A percentile compares a stretch with the other conserved stretches of the same genome.
phyloP scores from a whole-genome alignment of 2,113 vertebrate genomes.

The Gobio gobio region DNA sequence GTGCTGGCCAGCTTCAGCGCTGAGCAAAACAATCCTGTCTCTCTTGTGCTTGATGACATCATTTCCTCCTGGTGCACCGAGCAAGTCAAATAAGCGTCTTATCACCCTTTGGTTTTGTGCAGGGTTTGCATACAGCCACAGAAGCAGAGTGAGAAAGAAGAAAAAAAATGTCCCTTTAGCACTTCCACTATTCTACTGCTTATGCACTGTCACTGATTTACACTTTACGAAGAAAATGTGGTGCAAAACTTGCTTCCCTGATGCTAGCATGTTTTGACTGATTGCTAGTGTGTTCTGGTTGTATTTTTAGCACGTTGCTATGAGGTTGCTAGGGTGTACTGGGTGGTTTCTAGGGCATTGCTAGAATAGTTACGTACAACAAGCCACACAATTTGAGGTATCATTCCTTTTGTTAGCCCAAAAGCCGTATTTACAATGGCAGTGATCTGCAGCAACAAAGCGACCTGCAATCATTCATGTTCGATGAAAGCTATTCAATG shows the following conservation, averaged over 20 bases:
- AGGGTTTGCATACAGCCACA: constrained; percentile 38
- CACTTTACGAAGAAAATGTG: neutral
- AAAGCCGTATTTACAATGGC: neutral
- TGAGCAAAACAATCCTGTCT: constrained; percentile 51
- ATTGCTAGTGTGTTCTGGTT: neutral
- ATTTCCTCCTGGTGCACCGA: constrained; percentile 56
- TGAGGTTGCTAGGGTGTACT: neutral
- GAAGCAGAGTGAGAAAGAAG: constrained; percentile 24
- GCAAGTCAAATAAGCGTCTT: constrained; percentile 58
- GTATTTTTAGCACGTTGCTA: neutral
- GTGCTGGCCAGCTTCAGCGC: constrained; percentile 44
- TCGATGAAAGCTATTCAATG: neutral
- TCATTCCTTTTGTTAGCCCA: neutral
- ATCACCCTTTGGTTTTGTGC: constrained; percentile 54
- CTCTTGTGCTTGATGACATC: constrained; percentile 53
- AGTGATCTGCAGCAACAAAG: neutral
- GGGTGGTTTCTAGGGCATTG: neutral
- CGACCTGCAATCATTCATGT: neutral
- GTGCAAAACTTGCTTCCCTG: neutral
- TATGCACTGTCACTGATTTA: constrained; percentile 15
- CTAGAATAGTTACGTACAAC: neutral
- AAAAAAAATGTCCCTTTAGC: neutral
- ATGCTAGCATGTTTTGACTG: no score
- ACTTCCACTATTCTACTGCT: neutral
- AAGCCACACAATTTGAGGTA: neutral